phyloP scores from a whole-genome alignment of 2,797 vertebrate species.

The Hippoglossus hippoglossus region DNA sequence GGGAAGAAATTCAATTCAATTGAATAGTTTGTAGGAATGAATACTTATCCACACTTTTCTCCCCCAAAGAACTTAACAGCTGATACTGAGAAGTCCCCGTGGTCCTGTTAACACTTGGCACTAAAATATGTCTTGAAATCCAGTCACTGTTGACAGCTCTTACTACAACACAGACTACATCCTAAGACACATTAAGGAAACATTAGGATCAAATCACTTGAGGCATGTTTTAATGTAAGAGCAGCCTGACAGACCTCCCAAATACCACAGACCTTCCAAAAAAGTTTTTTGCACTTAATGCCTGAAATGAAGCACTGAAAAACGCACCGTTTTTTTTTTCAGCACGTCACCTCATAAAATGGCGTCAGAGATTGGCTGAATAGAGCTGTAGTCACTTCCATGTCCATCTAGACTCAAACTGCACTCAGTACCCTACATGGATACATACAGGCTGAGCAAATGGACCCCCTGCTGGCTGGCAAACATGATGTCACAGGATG shows the following conservation, averaged over 20 bases:
- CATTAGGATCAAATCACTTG: background rate
- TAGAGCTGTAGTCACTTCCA: background rate
- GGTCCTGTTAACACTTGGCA: background rate
- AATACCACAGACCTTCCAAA: background rate
- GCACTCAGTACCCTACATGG: background rate
- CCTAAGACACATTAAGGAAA: background rate
- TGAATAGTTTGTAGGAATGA: background rate
- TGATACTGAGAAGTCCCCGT: background rate
- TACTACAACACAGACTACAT: background rate
- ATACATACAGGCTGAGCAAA: conserved; percentile 24
- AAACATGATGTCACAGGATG: conserved; percentile 49
- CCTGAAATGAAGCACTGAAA: background rate
- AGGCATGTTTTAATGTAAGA: background rate
- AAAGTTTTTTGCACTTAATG: background rate
- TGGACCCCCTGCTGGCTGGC: conserved; percentile 62
- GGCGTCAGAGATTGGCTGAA: background rate
- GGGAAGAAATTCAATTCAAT: background rate
- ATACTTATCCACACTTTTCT: background rate
- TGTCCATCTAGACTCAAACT: conserved; percentile 1
- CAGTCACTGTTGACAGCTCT: background rate
- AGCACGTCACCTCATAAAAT: conserved; percentile 11
- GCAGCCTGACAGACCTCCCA: background rate
- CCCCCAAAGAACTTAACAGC: background rate
- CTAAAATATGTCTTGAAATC: background rate
- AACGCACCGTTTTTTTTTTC: background rate